Percentiles rank a stretch among this genome's conserved stretches.
phyloP scores from a whole-genome alignment of 2,888 invertebrate genomes.

The Acholoe squamosa region DNA sequence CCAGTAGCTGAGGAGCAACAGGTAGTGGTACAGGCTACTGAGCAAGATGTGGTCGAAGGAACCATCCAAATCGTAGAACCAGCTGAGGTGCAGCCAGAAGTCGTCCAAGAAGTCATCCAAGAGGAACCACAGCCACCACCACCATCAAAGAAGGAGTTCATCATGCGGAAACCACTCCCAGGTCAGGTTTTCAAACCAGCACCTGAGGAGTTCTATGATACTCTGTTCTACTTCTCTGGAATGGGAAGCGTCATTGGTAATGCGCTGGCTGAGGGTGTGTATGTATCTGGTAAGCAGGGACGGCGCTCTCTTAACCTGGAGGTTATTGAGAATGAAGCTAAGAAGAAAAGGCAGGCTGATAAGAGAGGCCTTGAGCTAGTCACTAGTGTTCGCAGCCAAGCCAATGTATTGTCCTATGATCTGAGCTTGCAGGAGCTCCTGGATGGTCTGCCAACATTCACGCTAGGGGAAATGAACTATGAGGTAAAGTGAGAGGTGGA shows the following conservation, averaged over 20 bases:
- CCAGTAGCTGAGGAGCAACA: not conserved
- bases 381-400: constrained; percentile 67
- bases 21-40: not conserved
- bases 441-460: constrained; percentile 70
- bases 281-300: constrained; percentile 69
- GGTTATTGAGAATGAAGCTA: constrained; percentile 65
- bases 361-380: constrained; percentile 58
- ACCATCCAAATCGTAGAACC: not conserved
- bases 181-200: constrained; percentile 64
- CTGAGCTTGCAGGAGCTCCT: constrained; percentile 69
- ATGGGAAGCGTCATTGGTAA: constrained; percentile 71
- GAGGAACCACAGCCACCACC: constrained; percentile 26
- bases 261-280: constrained; percentile 70
- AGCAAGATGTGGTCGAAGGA: not conserved
- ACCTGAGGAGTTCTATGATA: constrained; percentile 70
- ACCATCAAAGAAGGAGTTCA: constrained; percentile 50
- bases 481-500: not conserved
- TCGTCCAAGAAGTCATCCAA: not conserved
- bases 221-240: constrained; percentile 72
- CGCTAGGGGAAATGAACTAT: constrained; percentile 61
- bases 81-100: not conserved
- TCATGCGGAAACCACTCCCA: constrained; percentile 61
- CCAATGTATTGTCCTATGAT: constrained; percentile 68
- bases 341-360: constrained; percentile 54
- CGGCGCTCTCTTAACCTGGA: constrained; percentile 66